These are phyloP conservation scores for Sinhomidia bicolor DNA, from an alignment of 2,888 invertebrate species.

Conservation along the genomic window DNA sequence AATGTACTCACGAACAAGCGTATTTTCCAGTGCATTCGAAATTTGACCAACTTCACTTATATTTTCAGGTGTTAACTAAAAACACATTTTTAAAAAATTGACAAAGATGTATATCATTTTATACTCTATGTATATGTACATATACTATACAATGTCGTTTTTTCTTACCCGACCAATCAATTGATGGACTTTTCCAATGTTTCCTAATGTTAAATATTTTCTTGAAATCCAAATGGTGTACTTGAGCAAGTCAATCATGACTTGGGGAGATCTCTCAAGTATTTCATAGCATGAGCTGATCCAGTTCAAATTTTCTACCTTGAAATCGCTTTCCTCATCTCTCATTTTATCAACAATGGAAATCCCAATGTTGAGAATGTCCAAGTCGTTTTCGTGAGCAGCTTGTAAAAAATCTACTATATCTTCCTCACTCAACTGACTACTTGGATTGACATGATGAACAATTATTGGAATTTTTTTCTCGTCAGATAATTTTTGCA, in stretches of 20 bases:
- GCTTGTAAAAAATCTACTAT: conserved; percentile 69
- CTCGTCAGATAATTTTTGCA: conserved; percentile 72
- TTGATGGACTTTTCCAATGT: conserved; percentile 69
- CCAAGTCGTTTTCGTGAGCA: conserved; percentile 70
- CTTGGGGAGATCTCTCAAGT: conserved; percentile 64
- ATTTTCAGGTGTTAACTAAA: conserved; percentile 71
- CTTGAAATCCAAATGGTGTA: conserved; percentile 75
- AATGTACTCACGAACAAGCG: conserved; percentile 75
- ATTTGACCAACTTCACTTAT: conserved; percentile 71
- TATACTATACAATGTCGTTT: too few species aligned
- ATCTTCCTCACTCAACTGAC: conserved; percentile 43
- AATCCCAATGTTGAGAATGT: conserved; percentile 74
- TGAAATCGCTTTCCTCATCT: conserved; percentile 73
- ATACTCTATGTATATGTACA: too few species aligned
- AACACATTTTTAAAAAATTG: conserved; percentile 10
- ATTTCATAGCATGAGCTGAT: conserved; percentile 73
- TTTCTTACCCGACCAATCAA: conserved; percentile 60
- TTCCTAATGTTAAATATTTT: conserved; percentile 74
- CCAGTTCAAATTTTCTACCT: conserved; percentile 76
- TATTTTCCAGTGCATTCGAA: conserved; percentile 64
- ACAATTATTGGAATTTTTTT: conserved; percentile 74
- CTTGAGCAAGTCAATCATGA: conserved; percentile 75
- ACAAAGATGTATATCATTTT: too few species aligned
- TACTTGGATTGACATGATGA: conserved; percentile 72
- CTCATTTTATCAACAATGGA: conserved; percentile 76